A percentile compares a stretch with the other conserved stretches of the same genome.
These are phyloP conservation scores for Trimorus sp. DNA, from an alignment of 2,888 invertebrate species.

Conservation along the genomic window DNA sequence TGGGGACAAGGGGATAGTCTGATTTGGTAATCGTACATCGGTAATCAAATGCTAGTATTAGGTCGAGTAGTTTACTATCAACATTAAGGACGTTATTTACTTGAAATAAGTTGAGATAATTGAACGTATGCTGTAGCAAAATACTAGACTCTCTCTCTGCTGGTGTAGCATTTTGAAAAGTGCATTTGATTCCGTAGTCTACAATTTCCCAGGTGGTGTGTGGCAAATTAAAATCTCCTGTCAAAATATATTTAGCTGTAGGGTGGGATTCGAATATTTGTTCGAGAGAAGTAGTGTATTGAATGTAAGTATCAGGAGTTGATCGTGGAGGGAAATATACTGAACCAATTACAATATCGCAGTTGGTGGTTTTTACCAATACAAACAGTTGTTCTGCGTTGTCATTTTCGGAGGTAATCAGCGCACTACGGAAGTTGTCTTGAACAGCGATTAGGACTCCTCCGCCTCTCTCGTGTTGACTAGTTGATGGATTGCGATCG, in stretches of 20 bases:
- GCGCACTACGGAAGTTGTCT: not conserved
- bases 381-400: slow-evolving; percentile 1
- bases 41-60: too few species aligned
- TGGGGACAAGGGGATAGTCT: too few species aligned
- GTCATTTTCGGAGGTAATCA: not conserved
- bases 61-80: too few species aligned
- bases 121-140: too few species aligned
- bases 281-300: not conserved
- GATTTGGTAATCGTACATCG: too few species aligned
- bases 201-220: not conserved
- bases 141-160: not conserved
- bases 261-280: slow-evolving; percentile 5
- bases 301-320: not conserved
- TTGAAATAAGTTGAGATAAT: too few species aligned
- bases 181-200: not conserved
- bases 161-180: not conserved
- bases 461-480: slow-evolving; percentile 6
- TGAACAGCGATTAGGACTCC: not conserved
- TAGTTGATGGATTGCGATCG: not conserved
- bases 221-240: slow-evolving; percentile 15
- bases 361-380: not conserved
- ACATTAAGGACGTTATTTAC: too few species aligned
- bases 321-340: slow-evolving; percentile 1
- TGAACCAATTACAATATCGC: not conserved
- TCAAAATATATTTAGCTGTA: not conserved